These are phyloP conservation scores for Dinomys branickii DNA, from an alignment of 2,113 vertebrate genomes.

Conservation along the genomic window DNA sequence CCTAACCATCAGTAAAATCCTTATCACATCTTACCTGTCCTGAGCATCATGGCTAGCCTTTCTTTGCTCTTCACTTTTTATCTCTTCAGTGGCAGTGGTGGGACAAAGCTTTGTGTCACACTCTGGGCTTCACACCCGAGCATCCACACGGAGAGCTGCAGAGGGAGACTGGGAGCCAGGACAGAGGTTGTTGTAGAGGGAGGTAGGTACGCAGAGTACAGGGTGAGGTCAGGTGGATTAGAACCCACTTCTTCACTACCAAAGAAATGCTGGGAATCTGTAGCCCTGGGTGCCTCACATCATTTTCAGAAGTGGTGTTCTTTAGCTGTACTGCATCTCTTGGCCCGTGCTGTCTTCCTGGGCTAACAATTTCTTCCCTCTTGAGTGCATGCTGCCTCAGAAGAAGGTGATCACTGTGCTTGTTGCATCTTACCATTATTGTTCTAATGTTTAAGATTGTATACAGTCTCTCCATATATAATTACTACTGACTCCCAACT, in stretches of 20 bases:
- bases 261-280: not conserved
- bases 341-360: not conserved
- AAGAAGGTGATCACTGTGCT: not conserved
- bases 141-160: not conserved
- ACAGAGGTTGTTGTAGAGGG: not conserved
- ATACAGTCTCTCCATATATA: not conserved
- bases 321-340: not conserved
- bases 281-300: not conserved
- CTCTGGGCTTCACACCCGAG: not conserved
- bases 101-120: not conserved
- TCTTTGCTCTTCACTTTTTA: not conserved
- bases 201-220: not conserved
- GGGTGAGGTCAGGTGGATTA: not conserved
- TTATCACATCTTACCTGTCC: not conserved
- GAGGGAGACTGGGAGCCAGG: not conserved
- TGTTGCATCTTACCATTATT: not conserved
- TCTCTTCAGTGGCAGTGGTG: not conserved
- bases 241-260: not conserved
- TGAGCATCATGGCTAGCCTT: not conserved
- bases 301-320: not conserved
- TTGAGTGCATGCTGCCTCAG: not conserved
- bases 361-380: not conserved
- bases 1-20: not conserved
- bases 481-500: not conserved
- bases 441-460: not conserved